Base-by-base conservation (phyloP, 2,888 invertebrate genomes). In the Shargacucullia verbasci region DNA sequence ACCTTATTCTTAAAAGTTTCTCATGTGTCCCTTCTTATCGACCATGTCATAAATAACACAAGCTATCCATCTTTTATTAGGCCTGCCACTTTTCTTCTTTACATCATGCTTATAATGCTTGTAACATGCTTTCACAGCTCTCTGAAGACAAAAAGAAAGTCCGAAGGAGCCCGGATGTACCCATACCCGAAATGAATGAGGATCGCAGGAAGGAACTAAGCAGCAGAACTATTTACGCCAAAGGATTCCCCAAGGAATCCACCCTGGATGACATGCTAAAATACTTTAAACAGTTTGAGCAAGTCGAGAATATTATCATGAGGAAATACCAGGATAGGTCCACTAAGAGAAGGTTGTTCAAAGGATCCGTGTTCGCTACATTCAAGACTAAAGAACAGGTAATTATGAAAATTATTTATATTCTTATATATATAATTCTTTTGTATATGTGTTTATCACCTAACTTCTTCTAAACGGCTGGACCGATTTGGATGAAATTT, bases 291-390 rank as follows among this genome's bases (percentile, higher is more conserved):
- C 88, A 95, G 11, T 95, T 95, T 82, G 97, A 97, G 0, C 94
- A 94, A 38, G 94, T 96, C 0, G 96, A 97, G 46, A 96, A 96
- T 76, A 91, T 98, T 10, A 93, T 94, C 1, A 95, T 96, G 94
- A 94, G 95, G 54, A 87, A 81, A 56, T 96, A 95, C 72, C 86
- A 86, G 47, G 97, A 97, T 72, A 95, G 95, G 69, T 90, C 94
- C 0, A 94, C 95, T 1, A 96, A 96, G 82, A 94, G 95, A 43
- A 94, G 95, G 47, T 87, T 95, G 59, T 98, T 98, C 84, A 98
- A 99, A 92, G 99, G 99, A 46, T 99, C 99, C 0, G 96, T 99
- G 45, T 99, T 99, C 87, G 96, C 96, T 9, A 97, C 97, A 5
- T 99, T 99, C 87, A 95, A 96, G 76, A 96, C 96, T 29, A 94